These are phyloP conservation scores for Macrotrachela quadricornifera DNA, from an alignment of 1,140 invertebrate species.

Conservation along the genomic window DNA sequence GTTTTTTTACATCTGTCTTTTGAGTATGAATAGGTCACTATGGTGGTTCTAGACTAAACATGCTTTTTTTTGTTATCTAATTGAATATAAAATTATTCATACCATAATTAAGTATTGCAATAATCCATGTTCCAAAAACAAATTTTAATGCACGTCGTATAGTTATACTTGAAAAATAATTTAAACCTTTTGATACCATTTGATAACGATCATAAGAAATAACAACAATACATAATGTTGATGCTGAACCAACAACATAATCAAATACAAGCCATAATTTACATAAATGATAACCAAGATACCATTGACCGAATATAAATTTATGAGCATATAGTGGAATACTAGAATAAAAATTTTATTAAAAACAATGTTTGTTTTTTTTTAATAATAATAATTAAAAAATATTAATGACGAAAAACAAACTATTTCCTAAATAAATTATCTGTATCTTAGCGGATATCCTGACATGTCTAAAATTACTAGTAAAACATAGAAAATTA, in stretches of 20 bases:
- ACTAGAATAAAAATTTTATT: too few species aligned
- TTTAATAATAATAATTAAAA: too few species aligned
- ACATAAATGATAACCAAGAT: slow-evolving; percentile 4
- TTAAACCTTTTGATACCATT: slow-evolving; percentile 6
- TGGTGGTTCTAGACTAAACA: too few species aligned
- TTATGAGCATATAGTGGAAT: background rate
- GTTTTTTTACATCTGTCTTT: too few species aligned
- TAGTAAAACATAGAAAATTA: too few species aligned
- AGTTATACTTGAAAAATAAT: slow-evolving; percentile 2
- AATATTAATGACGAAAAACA: too few species aligned
- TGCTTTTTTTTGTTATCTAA: too few species aligned
- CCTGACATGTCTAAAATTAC: background rate
- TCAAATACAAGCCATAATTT: slow-evolving; percentile 9
- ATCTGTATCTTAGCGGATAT: slow-evolving; percentile 2
- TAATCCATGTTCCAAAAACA: too few species aligned
- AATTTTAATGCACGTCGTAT: background rate
- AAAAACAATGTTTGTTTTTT: too few species aligned
- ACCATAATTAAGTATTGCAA: slow-evolving; percentile 6
- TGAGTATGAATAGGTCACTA: too few species aligned
- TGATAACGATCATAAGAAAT: slow-evolving; percentile 11
- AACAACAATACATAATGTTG: slow-evolving; percentile 10
- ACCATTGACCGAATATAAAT: background rate
- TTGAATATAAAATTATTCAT: too few species aligned
- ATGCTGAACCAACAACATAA: slow-evolving; percentile 10
- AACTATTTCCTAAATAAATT: too few species aligned